A percentile compares a stretch with the other conserved stretches of the same genome.
These are phyloP conservation scores for Sitodiplosis mosellana DNA, from an alignment of 1,140 invertebrate species.

Conservation along the genomic window DNA sequence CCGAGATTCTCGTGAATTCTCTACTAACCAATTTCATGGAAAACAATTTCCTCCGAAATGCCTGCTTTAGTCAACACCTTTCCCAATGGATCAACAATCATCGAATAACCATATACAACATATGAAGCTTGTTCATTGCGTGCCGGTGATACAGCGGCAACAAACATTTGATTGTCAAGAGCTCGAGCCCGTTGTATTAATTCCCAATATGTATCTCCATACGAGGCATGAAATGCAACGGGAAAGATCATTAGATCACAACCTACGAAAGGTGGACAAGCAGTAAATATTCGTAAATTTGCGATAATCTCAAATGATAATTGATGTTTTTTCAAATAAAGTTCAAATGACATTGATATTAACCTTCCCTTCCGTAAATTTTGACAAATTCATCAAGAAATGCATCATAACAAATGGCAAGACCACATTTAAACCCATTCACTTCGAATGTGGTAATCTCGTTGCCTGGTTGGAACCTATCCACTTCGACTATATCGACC, in stretches of 20 bases:
- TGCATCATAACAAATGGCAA: constrained; percentile 91
- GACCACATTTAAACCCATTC: constrained; percentile 57
- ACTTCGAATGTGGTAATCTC: constrained; percentile 56
- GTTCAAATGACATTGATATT: too few species aligned
- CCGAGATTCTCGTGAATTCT: constrained; percentile 62
- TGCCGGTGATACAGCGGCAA: constrained; percentile 58
- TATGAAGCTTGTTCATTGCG: constrained; percentile 51
- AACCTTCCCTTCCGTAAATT: constrained; percentile 59
- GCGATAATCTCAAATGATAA: too few species aligned
- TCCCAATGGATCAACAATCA: too few species aligned
- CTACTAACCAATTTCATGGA: too few species aligned
- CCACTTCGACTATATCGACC: constrained; percentile 83
- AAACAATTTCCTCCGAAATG: too few species aligned
- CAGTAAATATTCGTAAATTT: too few species aligned
- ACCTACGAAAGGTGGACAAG: too few species aligned
- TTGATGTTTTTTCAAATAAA: too few species aligned
- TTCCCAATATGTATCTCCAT: constrained; percentile 85
- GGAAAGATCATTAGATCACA: constrained; percentile 77
- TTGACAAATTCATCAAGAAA: constrained; percentile 78
- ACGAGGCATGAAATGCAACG: constrained; percentile 92
- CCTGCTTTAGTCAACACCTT: too few species aligned
- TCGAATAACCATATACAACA: too few species aligned
- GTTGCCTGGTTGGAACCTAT: constrained; percentile 58
- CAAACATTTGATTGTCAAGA: constrained; percentile 64
- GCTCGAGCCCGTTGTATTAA: constrained; percentile 61